Conservation (phyloP, 2,888 invertebrate genomes). For the Perizoma flavofasciatum region DNA sequence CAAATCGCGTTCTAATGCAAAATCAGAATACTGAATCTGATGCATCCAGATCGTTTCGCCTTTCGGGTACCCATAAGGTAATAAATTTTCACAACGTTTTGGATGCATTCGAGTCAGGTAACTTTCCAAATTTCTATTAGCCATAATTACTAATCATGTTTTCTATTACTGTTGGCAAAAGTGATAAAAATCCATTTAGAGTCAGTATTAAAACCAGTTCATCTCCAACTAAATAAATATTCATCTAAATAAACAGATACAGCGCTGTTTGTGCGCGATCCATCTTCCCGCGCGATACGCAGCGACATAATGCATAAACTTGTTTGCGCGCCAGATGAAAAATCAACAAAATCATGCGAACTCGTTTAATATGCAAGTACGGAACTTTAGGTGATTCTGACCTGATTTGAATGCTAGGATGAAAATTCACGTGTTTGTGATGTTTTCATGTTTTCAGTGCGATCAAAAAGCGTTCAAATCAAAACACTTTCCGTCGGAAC, state of each 20-base stretch:
- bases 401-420: conserved; percentile 17
- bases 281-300: conserved; percentile 34
- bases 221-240: conserved; percentile 23
- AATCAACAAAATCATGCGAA: conserved; percentile 37
- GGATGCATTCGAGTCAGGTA: too few relatives aligned
- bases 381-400: conserved; percentile 14
- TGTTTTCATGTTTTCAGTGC: too few relatives aligned
- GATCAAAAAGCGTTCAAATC: too few relatives aligned
- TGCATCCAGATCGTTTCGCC: too few relatives aligned
- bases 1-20: too few relatives aligned
- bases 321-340: conserved; percentile 41
- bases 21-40: too few relatives aligned
- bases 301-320: conserved; percentile 39
- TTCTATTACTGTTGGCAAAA: too few relatives aligned
- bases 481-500: too few relatives aligned
- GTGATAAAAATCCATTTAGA: background rate
- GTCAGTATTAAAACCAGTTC: conserved; percentile 1
- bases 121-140: too few relatives aligned
- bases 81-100: too few relatives aligned
- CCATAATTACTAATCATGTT: too few relatives aligned
- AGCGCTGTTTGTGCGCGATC: conserved; percentile 29
- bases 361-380: conserved; percentile 30
- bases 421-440: conserved; percentile 1
- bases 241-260: conserved; percentile 17
- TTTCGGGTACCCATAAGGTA: too few relatives aligned